Base-by-base conservation (phyloP, 2,888 invertebrate genomes). In the Parochlus steinenii region DNA sequence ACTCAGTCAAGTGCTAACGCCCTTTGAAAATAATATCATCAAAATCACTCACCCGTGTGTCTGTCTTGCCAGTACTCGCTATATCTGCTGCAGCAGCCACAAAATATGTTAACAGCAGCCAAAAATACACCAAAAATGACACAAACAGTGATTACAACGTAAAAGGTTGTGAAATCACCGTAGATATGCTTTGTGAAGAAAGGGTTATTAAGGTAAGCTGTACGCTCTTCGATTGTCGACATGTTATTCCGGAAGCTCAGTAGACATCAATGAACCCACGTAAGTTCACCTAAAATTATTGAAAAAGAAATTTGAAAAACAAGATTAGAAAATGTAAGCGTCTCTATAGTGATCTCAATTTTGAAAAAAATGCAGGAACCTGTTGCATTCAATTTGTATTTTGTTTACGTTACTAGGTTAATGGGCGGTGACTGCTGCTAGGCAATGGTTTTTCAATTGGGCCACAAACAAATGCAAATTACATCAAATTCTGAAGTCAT, bases 151-250 rank as follows among this genome's bases (percentile, higher is more conserved):
- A 87, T 75, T 12, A 74, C 69, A 45, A 81, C 71, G 63, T 87
- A 87, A 62, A 89, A 87, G 28, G 77, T 71, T n/a, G 79, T 75
- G 52, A 77, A 87, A 57, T 86, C 77, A 40, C 81, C 77, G 56
- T 64, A 69, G 19, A 58, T 47, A 46, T 61, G 64, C 42, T 64
- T 62, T 42, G 59, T 61, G 44, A 67, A 71, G 47, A 65, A 70
- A 28, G 71, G 71, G 55, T 71, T 74, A 43, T 68, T 64, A 53
- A 63, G 54, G 54, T 69, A 74, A 41, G 64, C 70, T 37, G 63
- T 56, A 46, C 67, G 66, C 45, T 74, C 69, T 50, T 68, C 67
- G 55, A 69, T 56, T 55, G 68, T 65, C 58, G 72, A 70, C 71
- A 73, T 73, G 14, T 35, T 31, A 20, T n/a, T 11, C 19, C 19